Evolutionary conservation across 2,113 vertebrate genomes (phyloP).

Genomic region (Colius striatus): DNA sequence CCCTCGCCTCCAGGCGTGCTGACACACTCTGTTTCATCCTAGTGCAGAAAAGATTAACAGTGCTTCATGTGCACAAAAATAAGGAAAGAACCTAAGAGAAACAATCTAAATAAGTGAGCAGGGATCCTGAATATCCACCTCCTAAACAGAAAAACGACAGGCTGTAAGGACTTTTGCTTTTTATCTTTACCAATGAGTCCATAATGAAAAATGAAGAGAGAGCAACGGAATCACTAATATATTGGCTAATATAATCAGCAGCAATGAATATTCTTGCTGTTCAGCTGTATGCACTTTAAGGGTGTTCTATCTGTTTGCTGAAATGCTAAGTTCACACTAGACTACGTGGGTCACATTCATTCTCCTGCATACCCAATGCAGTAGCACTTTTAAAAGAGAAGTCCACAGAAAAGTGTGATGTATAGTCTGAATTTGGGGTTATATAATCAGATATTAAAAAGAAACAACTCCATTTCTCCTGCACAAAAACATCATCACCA

Average conservation of each 20-base stretch:
- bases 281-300: background rate
- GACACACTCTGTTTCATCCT: background rate
- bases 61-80: background rate
- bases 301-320: background rate
- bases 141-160: background rate
- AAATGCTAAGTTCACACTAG: background rate
- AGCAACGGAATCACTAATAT: background rate
- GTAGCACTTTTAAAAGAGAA: background rate
- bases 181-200: background rate
- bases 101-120: background rate
- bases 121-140: background rate
- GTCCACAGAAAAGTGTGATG: background rate
- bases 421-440: background rate
- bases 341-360: background rate
- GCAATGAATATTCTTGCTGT: background rate
- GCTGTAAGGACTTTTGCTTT: background rate
- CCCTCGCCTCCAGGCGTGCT: background rate
- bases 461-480: background rate
- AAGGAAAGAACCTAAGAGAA: background rate
- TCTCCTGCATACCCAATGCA: background rate
- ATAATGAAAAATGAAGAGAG: background rate
- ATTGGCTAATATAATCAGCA: background rate
- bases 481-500: background rate
- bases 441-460: background rate
- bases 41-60: background rate